Percentiles rank a stretch among this genome's conserved stretches.
Conservation (phyloP, 2,113 vertebrate genomes). For the Ochotona curzoniae region DNA sequence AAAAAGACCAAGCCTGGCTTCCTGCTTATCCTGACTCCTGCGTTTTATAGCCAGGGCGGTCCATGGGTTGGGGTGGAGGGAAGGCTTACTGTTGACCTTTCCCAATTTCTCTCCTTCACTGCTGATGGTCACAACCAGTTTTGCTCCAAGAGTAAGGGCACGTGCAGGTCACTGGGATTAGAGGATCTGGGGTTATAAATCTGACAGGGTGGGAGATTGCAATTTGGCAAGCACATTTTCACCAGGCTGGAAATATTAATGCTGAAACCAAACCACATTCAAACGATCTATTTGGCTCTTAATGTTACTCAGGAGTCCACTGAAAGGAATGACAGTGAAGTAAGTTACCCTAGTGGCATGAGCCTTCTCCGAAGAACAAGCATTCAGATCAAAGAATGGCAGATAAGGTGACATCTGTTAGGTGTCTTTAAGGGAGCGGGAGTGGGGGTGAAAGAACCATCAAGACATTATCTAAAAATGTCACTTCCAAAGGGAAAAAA, state of each 20-base stretch:
- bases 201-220: conserved; percentile 51
- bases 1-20: not conserved
- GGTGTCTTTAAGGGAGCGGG: not conserved
- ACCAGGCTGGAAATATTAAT: not conserved
- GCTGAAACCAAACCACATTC: not conserved
- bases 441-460: not conserved
- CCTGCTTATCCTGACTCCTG: not conserved
- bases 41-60: too few relatives aligned
- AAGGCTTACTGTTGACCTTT: not conserved
- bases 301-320: not conserved
- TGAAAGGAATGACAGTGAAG: not conserved
- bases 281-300: not conserved
- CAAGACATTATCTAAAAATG: conserved; percentile 11
- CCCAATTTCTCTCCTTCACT: conserved; percentile 65
- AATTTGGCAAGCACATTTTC: not conserved
- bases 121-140: conserved; percentile 61
- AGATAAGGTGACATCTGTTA: conserved; percentile 21
- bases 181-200: conserved; percentile 87
- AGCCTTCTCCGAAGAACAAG: not conserved
- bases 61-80: not conserved
- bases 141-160: conserved; percentile 70
- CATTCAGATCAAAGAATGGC: conserved; percentile 32
- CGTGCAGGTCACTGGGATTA: conserved; percentile 90
- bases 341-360: not conserved
- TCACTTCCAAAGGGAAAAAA: not conserved